Base-by-base conservation (phyloP, 92 coral and sea anemone species). In the Meandrina meandrites region DNA sequence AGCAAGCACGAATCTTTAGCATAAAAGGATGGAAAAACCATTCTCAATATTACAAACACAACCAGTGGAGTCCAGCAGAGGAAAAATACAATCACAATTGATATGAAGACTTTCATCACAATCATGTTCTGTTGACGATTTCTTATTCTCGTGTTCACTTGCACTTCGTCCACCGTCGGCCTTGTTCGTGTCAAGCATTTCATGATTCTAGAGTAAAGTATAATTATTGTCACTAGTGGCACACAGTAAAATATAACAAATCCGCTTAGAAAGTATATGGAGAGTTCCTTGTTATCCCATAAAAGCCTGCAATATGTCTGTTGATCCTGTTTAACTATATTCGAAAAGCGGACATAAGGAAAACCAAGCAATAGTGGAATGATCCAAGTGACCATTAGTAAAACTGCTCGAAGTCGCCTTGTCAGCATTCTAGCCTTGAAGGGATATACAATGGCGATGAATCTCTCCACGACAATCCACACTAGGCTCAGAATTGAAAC, bases 371-470 rank as follows among this genome's bases (percentile, higher is more conserved):
- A 13, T 31, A 57, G 21, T 1, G 84, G 27, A 24, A 80, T 9
- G 50, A 79, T 37, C 83, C 83, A 79, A 11, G 83, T 57, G 48
- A 57, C 12, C 36, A 62, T 19, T 21, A 56, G 21, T 37, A 56
- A 34, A 79, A 66, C 83, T 24, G 83, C 32, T 79, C 83, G 40
- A 10, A 22, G 47, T 34, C 51, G 56, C 0, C 9, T 36, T 16
- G 51, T 79, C 11, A 35, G 32, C 9, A 34, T 37, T 31, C 18
- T 79, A 79, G 72, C 67, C 83, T 79, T 35, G 18, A 79, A 24
- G 8, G 83, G 83, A n/a, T 34, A 34, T 18, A 35, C 83, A 24
- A 79, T 37, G 30, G 83, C 83, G 28, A 79, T 56, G 83, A 57
- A 79, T 35, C 83, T 79, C 28, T 79, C 83, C 28, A 79, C 51